These are phyloP conservation scores for Eristalinus sepulchralis DNA, from an alignment of 2,888 invertebrate species.

Conservation along the genomic window DNA sequence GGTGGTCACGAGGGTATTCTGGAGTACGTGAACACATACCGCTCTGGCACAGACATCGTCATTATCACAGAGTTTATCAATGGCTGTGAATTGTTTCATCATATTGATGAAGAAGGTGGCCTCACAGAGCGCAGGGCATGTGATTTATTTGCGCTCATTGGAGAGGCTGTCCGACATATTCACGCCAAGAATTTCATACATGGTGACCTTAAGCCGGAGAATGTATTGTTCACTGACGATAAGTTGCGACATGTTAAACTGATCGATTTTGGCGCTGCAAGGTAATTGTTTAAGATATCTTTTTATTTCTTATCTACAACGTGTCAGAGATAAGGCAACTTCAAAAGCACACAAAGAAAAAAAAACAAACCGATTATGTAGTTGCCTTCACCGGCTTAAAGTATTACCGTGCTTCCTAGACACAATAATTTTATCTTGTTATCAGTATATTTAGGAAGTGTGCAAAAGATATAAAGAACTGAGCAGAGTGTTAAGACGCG, in stretches of 20 bases:
- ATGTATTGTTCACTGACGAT: constrained; percentile 81
- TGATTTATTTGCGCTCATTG: constrained; percentile 90
- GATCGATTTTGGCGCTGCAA: constrained; percentile 97
- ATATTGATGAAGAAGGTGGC: constrained; percentile 84
- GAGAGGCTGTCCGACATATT: constrained; percentile 92
- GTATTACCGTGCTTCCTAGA: too few relatives aligned
- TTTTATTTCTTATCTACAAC: neutral
- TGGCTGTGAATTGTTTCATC: constrained; percentile 90
- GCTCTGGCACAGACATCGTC: constrained; percentile 92
- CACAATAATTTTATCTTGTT: too few relatives aligned
- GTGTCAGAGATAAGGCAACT: neutral
- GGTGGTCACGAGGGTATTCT: constrained; percentile 95
- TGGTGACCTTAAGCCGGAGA: constrained; percentile 97
- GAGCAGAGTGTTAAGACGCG: too few relatives aligned
- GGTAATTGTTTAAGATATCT: constrained; percentile 69
- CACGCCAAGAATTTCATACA: constrained; percentile 93
- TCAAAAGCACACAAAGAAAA: neutral
- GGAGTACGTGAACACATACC: constrained; percentile 90
- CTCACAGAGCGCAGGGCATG: constrained; percentile 91
- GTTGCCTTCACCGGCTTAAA: too few relatives aligned
- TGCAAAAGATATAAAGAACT: too few relatives aligned
- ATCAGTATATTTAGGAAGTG: neutral
- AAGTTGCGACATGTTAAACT: constrained; percentile 86
- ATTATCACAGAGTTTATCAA: constrained; percentile 92
- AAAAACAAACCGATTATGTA: too few relatives aligned